Evolutionary conservation across 2,888 invertebrate species (phyloP).

Genomic region (Ormia ochracea): DNA sequence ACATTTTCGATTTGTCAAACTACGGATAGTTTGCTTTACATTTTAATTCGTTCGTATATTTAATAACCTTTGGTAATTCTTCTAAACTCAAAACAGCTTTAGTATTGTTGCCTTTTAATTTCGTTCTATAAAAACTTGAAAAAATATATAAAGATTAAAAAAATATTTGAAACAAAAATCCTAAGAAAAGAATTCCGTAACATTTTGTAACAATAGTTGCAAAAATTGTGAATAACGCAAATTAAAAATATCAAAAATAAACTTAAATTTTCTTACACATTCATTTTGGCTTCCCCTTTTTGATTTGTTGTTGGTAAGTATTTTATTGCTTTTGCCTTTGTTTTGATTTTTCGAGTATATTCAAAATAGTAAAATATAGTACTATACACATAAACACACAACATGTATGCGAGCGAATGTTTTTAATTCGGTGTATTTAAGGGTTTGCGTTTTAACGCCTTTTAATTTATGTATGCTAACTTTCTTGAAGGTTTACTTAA

Average conservation of each 20-base stretch:
- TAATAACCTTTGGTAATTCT: conserved; percentile 44
- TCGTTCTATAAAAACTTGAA: conserved; percentile 26
- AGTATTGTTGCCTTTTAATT: conserved; percentile 42
- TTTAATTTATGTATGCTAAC: too few species aligned
- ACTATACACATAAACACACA: too few species aligned
- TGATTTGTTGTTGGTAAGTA: conserved; percentile 52
- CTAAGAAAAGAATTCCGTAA: conserved; percentile 17
- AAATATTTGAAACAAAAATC: conserved; percentile 7
- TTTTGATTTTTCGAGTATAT: too few species aligned
- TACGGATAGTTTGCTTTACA: conserved; percentile 48
- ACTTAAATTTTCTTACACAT: not conserved
- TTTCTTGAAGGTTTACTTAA: too few species aligned
- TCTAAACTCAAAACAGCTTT: conserved; percentile 8
- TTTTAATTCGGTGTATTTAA: too few species aligned
- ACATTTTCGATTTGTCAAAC: conserved; percentile 64
- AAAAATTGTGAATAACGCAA: conserved; percentile 8
- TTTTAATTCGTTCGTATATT: conserved; percentile 53
- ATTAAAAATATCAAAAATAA: conserved; percentile 9
- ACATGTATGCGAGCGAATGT: too few species aligned
- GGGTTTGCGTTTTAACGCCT: too few species aligned
- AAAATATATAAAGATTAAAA: conserved; percentile 42
- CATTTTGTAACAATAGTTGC: not conserved
- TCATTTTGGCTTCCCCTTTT: not conserved
- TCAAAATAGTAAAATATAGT: too few species aligned
- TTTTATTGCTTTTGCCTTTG: not conserved